Evolutionary conservation across 2,888 invertebrate genomes (phyloP).

Genomic region (Mesorhabditis belari): DNA sequence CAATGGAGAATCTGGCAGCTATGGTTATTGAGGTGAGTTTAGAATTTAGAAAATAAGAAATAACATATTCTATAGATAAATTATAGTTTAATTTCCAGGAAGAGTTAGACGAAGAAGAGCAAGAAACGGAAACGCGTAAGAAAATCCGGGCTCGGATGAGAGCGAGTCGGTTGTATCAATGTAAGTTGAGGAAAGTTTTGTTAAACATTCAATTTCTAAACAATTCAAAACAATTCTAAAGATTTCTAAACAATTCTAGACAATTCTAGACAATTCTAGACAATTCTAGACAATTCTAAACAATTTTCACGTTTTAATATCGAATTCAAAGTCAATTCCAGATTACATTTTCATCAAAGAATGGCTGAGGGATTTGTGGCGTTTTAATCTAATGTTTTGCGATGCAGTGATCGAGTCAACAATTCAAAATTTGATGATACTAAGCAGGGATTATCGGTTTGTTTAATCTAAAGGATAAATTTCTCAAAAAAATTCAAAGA

Average conservation of each 20-base stretch:
- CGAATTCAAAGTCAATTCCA: too few relatives aligned
- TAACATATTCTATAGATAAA: not conserved
- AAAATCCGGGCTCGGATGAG: not conserved
- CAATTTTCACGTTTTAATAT: too few relatives aligned
- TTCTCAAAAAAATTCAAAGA: too few relatives aligned
- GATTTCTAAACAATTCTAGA: too few relatives aligned
- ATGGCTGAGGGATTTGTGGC: conserved; percentile 48
- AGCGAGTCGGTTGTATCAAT: not conserved
- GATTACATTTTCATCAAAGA: conserved; percentile 8
- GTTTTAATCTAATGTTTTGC: conserved; percentile 66
- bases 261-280: too few relatives aligned
- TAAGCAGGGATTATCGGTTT: conserved; percentile 80
- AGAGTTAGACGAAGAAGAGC: not conserved
- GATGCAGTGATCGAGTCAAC: conserved; percentile 74
- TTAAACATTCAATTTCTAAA: too few relatives aligned
- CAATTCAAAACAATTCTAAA: too few relatives aligned
- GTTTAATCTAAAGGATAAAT: too few relatives aligned
- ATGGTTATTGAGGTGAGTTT: not conserved
- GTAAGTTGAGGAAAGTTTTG: too few relatives aligned
- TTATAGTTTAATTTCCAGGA: not conserved
- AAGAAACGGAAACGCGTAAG: not conserved
- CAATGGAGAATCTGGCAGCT: not conserved
- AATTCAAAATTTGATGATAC: conserved; percentile 74
- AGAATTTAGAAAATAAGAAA: too few relatives aligned
- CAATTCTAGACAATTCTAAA: too few relatives aligned